Base-by-base conservation (phyloP, 2,113 vertebrate species). In the Etheostoma cragini region DNA sequence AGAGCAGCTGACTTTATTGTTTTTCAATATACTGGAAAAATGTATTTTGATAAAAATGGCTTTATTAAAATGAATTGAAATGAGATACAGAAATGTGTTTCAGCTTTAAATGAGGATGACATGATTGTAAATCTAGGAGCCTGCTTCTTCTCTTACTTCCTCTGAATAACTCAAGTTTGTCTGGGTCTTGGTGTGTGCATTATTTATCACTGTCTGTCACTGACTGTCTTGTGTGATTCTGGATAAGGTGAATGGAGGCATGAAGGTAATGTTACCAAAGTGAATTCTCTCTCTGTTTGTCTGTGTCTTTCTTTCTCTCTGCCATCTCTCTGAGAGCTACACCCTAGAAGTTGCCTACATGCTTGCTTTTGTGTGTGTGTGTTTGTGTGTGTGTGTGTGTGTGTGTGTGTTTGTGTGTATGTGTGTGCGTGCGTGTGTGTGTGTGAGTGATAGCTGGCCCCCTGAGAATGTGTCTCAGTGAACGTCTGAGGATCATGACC, bases 401-500 rank as follows among this genome's bases (percentile, higher is more conserved):
- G 47, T 71, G 60, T 73, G 52, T 61, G 35, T 66, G 49, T 62
- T 16, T 54, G 63, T 53, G 66, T 66, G 53, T 71, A 67, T 71
- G 42, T 62, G 61, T 79, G 73, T 72, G 52, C 61, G 26, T 66
- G 45, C 66, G 22, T 60, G 64, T 49, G 75, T 69, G 60, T 68
- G 69, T 58, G 45, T 38, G 68, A 73, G 68, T 67, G 72, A 73
- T 56, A 72, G 73, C 73, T 16, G 6, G 13, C 42, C 75, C 74
- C 82, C 38, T 1, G 86, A 85, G 86, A 87, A 46, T 71, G 56
- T 72, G 46, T 86, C 83, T 90, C 84, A 83, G 87, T 78, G 68
- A 77, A 68, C 33, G 76, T 88, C 89, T 91, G 80, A 89, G 72
- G 83, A 88, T 80, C 19, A 1, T 85, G 89, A 92, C 89, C 89